Base-by-base conservation (phyloP, 2,888 invertebrate genomes). In the Leptarthrus brevirostris region DNA sequence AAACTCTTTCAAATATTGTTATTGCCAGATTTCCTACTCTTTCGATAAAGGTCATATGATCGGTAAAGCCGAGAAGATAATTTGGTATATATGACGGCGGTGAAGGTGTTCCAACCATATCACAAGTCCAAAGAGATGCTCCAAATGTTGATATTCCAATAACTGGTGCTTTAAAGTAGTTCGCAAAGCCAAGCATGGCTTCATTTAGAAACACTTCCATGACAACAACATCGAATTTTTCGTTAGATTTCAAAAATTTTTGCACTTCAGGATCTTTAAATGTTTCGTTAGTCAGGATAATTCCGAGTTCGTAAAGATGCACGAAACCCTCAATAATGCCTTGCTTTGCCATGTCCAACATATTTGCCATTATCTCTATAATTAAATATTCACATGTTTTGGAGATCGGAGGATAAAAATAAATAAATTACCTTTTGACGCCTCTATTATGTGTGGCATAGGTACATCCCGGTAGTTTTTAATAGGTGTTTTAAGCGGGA, bases 151-250 rank as follows among this genome's bases (percentile, higher is more conserved):
- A n/a, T n/a, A n/a, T n/a, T n/a, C n/a, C n/a, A n/a, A n/a, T n/a
- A n/a, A n/a, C n/a, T n/a, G n/a, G n/a, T n/a, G n/a, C n/a, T n/a
- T n/a, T n/a, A 73, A 80, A 78, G 49, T 80, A 77, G 44, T 79
- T 78, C 2, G 79, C 79, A 8, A 81, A 76, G 0, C 85, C 86
- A 8, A 82, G 81, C 0, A 83, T 78, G 0, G 85, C 84, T 74
- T 86, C 85, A 34, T 80, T 81, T 0, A 84, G 76, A 71, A 85
- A 86, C 0, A 83, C 79, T 73, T 86, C 85, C 53, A 79, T 76
- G 8, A 86, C 80, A 3, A 86, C 81, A 0, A 83, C 80, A 76
- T 86, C 86, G 34, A 81, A 86, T 1, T 80, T 81, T 47, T 81
- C 79, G 54, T 85, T 82, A 0, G 85, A 84, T 3, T 76, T 70